phyloP scores from a whole-genome alignment of 2,113 vertebrate genomes.

The Peromyscus maniculatus region DNA sequence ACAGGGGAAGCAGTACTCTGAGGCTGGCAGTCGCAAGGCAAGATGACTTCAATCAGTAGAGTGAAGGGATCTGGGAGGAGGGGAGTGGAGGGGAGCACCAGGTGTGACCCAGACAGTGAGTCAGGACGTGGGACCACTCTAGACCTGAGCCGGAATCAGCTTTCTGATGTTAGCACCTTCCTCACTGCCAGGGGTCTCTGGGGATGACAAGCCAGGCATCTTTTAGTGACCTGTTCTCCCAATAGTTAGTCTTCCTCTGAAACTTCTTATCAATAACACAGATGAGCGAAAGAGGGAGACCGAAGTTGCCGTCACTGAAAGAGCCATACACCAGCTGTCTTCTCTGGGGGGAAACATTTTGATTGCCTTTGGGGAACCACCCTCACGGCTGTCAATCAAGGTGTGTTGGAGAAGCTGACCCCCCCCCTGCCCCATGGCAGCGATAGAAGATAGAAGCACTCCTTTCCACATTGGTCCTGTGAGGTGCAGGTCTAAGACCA shows the following conservation, averaged over 20 bases:
- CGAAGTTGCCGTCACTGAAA: neutral
- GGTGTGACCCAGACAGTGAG: neutral
- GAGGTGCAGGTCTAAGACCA: neutral
- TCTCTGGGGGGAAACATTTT: neutral
- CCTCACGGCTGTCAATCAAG: neutral
- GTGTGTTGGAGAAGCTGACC: neutral
- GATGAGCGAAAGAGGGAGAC: neutral
- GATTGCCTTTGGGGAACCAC: neutral
- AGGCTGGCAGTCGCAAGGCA: neutral
- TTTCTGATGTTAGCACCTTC: neutral
- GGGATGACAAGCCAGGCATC: neutral
- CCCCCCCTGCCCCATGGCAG: neutral
- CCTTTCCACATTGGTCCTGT: neutral
- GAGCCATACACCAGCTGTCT: neutral
- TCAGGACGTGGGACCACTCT: neutral
- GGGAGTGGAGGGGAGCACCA: no score
- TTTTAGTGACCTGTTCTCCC: neutral
- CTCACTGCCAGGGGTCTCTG: neutral
- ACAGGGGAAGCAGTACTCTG: neutral
- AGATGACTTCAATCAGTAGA: neutral
- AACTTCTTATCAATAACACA: neutral
- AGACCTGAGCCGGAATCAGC: neutral
- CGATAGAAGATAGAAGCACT: neutral
- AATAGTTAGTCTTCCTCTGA: neutral
- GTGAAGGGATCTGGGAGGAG: neutral